phyloP scores from a whole-genome alignment of 30 jellyfish, hydroid and myxozoan species.

The Chironex yamaguchii region DNA sequence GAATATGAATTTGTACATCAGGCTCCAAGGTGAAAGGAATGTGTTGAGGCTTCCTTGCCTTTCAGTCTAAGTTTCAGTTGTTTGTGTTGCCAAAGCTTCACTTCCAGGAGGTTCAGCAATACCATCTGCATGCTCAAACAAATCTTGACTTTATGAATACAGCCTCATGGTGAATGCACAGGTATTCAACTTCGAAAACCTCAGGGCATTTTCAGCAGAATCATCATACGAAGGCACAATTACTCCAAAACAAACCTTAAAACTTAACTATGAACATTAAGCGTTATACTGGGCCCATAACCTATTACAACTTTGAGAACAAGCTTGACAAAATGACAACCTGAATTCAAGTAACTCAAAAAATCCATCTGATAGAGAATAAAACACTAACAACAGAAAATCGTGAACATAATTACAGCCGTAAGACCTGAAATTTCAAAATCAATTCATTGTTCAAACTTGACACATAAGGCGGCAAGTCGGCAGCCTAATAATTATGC shows the following conservation, averaged over 20 bases:
- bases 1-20: slow-evolving; percentile 36
- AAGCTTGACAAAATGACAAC: background rate
- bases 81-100: slow-evolving; percentile 24
- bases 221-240: slow-evolving; percentile 26
- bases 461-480: too few relatives aligned
- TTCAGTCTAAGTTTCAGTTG: background rate
- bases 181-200: slow-evolving; percentile 31
- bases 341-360: background rate
- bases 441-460: too few relatives aligned
- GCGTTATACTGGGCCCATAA: slow-evolving; percentile 47
- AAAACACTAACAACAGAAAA: background rate
- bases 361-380: background rate
- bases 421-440: slow-evolving; percentile 30
- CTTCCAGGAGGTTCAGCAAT: slow-evolving; percentile 46
- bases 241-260: background rate
- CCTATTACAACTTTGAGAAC: slow-evolving; percentile 14
- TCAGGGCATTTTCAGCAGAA: slow-evolving; percentile 50
- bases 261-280: background rate
- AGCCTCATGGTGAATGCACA: slow-evolving; percentile 60
- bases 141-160: slow-evolving; percentile 30
- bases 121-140: slow-evolving; percentile 63
- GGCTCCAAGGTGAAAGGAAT: slow-evolving; percentile 57
- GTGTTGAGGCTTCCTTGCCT: slow-evolving; percentile 41
- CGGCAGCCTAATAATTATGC: too few relatives aligned
- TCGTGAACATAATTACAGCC: background rate